Evolutionary conservation across 2,113 vertebrate genomes (phyloP), one percentile per base, ranked within the genome.

Genomic region (Symphodus melops): DNA sequence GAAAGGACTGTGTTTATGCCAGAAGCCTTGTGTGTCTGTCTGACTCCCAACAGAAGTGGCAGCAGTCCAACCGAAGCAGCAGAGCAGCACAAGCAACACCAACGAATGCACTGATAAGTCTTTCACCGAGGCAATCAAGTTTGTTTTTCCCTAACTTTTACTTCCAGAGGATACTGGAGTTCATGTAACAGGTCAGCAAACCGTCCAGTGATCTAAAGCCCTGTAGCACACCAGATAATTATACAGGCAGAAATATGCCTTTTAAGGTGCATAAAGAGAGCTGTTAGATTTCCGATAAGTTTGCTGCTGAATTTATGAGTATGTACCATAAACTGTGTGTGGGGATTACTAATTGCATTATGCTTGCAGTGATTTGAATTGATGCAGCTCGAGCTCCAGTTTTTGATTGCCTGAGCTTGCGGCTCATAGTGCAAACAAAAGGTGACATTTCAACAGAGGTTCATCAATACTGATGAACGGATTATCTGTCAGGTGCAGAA

Each of bases 111-210:
- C 71, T 61, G 81, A 87, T 90, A 89, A 89, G 72, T 55, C 77
- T 87, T 83, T 88, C 69, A 79, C 65, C 72, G 59, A 74, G 25
- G 46, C 68, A 77, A 17, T 56, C 44, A 42, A 68, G 53, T 68
- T 72, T 37, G 46, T 48, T 46, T 44, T 72, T 69, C 67, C 4
- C 60, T 42, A 11, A 21, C 55, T 68, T 36, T 36, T 8, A 10
- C 56, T 68, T 87, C 73, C 39, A n/a, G 55, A 77, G 69, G 79
- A 88, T 73, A 59, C 39, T 8, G 66, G 64, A 72, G 77, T 84
- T 90, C 81, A 85, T 84, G 78, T 87, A 88, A 91, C 64, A 44
- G 77, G 80, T 82, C 76, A 69, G 67, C 79, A 61, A 89, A 79
- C 33, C 58, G 66, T 39, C 53, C 9, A 51, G 56, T 21, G 64